Conservation (phyloP, 1,140 invertebrate genomes). For the Globodera ellingtonae region DNA sequence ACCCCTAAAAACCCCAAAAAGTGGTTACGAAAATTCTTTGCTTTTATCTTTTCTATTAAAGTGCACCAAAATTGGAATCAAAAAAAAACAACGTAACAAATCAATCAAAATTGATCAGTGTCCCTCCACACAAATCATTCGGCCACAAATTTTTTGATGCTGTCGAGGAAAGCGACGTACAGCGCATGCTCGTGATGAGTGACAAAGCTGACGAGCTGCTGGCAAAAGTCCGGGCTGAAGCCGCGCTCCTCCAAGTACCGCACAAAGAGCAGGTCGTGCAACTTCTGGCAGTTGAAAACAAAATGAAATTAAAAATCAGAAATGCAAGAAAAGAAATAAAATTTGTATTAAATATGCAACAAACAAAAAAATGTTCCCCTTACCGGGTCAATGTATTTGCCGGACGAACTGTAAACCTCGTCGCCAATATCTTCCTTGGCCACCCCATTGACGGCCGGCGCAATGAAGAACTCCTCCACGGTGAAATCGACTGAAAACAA, state of each 20-base stretch:
- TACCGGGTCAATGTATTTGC: conserved; percentile 61
- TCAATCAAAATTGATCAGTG: no score
- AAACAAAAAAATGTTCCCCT: conserved; percentile 17
- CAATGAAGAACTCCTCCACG: conserved; percentile 64
- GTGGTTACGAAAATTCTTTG: not conserved
- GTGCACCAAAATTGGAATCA: not conserved
- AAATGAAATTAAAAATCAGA: not conserved
- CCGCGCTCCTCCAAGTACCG: conserved; percentile 64
- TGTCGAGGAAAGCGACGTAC: conserved; percentile 56
- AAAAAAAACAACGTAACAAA: not conserved
- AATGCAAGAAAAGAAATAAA: not conserved
- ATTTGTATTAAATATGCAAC: not conserved
- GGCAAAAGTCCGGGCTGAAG: conserved; percentile 58
- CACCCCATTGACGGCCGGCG: conserved; percentile 52
- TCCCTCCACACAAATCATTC: not conserved
- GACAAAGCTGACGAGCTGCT: conserved; percentile 42
- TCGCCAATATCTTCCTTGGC: conserved; percentile 55
- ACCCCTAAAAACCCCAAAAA: no score
- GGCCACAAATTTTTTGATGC: conserved; percentile 56
- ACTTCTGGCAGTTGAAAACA: conserved; percentile 35
- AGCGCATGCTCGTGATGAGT: conserved; percentile 59
- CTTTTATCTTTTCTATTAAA: conserved; percentile 5
- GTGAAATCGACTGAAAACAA: conserved; percentile 51
- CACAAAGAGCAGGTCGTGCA: conserved; percentile 64
- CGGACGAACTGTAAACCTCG: conserved; percentile 60